Evolutionary conservation across 2,888 invertebrate species (phyloP), one percentile per base, ranked within the genome.

Genomic region (Drosophila ochracea): DNA sequence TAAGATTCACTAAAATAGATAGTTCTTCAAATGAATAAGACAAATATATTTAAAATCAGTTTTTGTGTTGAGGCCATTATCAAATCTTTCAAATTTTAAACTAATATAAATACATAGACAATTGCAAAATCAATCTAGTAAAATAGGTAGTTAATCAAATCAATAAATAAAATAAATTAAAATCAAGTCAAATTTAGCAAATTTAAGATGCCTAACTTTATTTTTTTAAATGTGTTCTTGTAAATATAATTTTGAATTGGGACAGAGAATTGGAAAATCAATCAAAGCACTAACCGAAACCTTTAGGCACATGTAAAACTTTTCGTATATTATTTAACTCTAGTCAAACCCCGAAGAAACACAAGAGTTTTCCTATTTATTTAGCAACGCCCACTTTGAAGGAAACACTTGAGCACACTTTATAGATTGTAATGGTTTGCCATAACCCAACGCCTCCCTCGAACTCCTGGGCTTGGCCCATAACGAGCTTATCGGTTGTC

Each of bases 341-440:
- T 19, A 35, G 9, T 19, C 21, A 6, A 35, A 19, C 33, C 6
- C 6, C 5, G 10, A 54, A 54, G 9, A 54, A 54, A 33, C 2
- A 11, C 11, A 5, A n/a, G 19, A 25, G 10, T 31, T 31, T 30
- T 11, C 9, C 30, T 25, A n/a, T 30, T 6, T 50, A 33, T 31
- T 41, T 31, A 3, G 19, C 37, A 37, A 37, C 37, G 3, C 37
- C 19, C 37, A 37, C 19, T 37, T 37, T 47, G 5, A 21, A 37
- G 52, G 33, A 35, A 50, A 66, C 60, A 28, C n/a, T 72, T 25
- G 13, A 57, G 35, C 31, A 30, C 33, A 35, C 21, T 62, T 55
- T 47, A 52, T 61, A 62, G 71, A 62, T 71, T 65, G 52, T 57
- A 78, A 78, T 81, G 72, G 68, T 9, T 72, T 62, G 41, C 41